A percentile compares a stretch with the other conserved stretches of the same genome.
These are phyloP conservation scores for Dicycla oo DNA, from an alignment of 2,888 invertebrate genomes.

Conservation along the genomic window DNA sequence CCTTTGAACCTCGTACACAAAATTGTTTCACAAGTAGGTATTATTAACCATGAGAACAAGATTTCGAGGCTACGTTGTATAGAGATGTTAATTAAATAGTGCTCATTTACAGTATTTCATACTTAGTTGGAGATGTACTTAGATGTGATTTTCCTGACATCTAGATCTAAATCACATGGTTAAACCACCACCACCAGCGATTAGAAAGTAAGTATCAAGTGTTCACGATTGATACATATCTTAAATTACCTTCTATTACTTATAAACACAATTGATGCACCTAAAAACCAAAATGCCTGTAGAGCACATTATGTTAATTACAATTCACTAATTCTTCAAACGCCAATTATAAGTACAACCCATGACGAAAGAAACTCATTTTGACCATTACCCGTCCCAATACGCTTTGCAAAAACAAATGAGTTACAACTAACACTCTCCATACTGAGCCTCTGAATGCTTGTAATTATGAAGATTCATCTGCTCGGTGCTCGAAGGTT, in stretches of 20 bases:
- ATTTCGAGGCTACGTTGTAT: constrained; percentile 47
- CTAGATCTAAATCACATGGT: background rate
- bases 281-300: constrained; percentile 38
- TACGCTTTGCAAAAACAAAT: constrained; percentile 65
- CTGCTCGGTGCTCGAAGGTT: constrained; percentile 80
- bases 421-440: constrained; percentile 73
- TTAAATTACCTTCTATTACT: background rate
- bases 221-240: too few relatives aligned
- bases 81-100: constrained; percentile 50
- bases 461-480: constrained; percentile 86
- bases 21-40: constrained; percentile 71
- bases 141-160: too few relatives aligned
- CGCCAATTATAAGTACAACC: constrained; percentile 36
- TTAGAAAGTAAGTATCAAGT: too few relatives aligned
- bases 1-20: constrained; percentile 73
- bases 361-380: constrained; percentile 54
- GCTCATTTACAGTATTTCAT: constrained; percentile 46
- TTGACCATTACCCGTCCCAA: constrained; percentile 55
- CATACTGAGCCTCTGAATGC: constrained; percentile 71
- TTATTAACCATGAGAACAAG: constrained; percentile 70
- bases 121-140: constrained; percentile 15
- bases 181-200: background rate
- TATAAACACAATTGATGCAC: background rate
- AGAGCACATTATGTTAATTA: constrained; percentile 29
- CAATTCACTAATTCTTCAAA: constrained; percentile 27